Conservation (phyloP, 2,888 invertebrate species). For the Gastrophysa polygoni region DNA sequence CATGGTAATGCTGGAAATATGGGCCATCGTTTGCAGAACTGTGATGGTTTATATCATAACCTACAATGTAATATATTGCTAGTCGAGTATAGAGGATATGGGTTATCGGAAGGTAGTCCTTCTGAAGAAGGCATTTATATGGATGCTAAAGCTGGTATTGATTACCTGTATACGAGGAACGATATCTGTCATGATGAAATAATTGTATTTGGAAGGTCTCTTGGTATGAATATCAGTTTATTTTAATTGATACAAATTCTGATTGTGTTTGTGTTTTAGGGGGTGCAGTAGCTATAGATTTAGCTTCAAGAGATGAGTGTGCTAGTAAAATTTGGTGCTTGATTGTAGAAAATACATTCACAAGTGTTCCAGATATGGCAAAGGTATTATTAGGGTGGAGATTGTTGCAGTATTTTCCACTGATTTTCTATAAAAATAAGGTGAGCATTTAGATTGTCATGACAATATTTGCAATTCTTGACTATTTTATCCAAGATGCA, state of each 20-base stretch:
- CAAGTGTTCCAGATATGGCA: conserved; percentile 93
- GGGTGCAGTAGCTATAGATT: conserved; percentile 90
- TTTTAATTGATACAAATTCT: not conserved
- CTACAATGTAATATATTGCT: conserved; percentile 85
- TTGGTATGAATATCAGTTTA: conserved; percentile 60
- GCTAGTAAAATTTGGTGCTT: conserved; percentile 82
- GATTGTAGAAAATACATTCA: conserved; percentile 94
- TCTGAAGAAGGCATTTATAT: conserved; percentile 85
- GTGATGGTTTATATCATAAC: conserved; percentile 82
- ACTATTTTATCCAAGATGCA: too few species aligned
- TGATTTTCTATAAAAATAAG: conserved; percentile 89
- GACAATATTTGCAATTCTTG: too few species aligned
- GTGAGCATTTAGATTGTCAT: too few species aligned
- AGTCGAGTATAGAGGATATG: conserved; percentile 96
- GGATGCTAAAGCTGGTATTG: conserved; percentile 87
- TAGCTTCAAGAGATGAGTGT: conserved; percentile 78
- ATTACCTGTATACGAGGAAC: conserved; percentile 79
- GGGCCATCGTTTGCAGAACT: conserved; percentile 81
- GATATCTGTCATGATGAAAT: conserved; percentile 87
- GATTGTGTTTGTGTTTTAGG: conserved; percentile 60
- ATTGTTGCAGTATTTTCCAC: conserved; percentile 77
- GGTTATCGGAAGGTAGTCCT: conserved; percentile 86
- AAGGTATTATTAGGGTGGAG: conserved; percentile 78
- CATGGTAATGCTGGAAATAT: conserved; percentile 98
- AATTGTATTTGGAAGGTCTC: conserved; percentile 87